Conservation (phyloP, 1,140 invertebrate species). For the Calephelis virginiensis region DNA sequence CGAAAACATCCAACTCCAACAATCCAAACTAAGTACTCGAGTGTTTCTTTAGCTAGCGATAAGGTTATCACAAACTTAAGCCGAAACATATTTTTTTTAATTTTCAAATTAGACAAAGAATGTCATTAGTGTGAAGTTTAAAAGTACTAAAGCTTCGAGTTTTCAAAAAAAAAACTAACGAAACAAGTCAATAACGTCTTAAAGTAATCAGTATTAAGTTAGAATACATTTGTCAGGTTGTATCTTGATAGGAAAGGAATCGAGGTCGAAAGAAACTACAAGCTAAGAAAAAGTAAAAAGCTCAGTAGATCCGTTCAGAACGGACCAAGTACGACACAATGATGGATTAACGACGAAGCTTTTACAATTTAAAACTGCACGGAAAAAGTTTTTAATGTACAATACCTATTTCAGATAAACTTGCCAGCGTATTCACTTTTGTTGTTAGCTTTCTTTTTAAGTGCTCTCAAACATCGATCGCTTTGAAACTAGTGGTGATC, state of each 20-base stretch:
- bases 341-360: conserved; percentile 13
- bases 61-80: too few relatives aligned
- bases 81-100: too few relatives aligned
- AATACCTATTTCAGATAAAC: conserved; percentile 1
- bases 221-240: conserved; percentile 9
- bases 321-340: conserved; percentile 8
- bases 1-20: too few relatives aligned
- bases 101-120: too few relatives aligned
- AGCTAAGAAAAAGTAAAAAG: conserved; percentile 10
- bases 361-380: conserved; percentile 6
- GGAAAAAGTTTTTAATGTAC: conserved; percentile 13
- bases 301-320: background rate
- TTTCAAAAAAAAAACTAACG: too few relatives aligned
- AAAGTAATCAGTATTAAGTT: too few relatives aligned
- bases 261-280: conserved; percentile 9
- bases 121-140: too few relatives aligned
- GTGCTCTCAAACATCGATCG: background rate
- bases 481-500: too few relatives aligned
- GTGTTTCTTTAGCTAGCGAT: too few relatives aligned
- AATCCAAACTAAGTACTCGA: too few relatives aligned
- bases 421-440: background rate
- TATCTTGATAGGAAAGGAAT: conserved; percentile 12
- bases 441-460: background rate
- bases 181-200: too few relatives aligned
- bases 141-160: too few relatives aligned